A percentile compares a stretch with the other conserved stretches of the same genome.
These are phyloP conservation scores for Dione juno DNA, from an alignment of 2,888 invertebrate species.

Conservation along the genomic window DNA sequence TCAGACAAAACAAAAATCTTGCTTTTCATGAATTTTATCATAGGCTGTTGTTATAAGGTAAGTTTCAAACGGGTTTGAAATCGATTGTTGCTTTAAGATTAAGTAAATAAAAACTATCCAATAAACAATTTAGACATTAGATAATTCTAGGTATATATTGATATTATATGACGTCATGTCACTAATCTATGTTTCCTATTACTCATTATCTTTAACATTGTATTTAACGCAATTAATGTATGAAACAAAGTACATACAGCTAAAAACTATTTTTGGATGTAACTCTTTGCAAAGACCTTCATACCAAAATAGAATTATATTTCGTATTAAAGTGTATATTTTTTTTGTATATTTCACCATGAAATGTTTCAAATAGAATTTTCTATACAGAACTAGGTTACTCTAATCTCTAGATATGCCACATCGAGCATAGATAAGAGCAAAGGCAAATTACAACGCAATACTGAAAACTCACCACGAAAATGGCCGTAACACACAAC, in stretches of 20 bases:
- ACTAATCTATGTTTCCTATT: slow-evolving; percentile 5
- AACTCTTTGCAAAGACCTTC: slow-evolving; percentile 25
- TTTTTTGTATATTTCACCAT: not conserved
- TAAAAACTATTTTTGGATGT: slow-evolving; percentile 10
- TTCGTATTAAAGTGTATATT: not conserved
- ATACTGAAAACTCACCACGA: slow-evolving; percentile 86
- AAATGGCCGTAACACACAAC: slow-evolving; percentile 89
- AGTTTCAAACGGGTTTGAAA: not conserved
- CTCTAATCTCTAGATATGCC: slow-evolving; percentile 31
- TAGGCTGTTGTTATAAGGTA: not conserved
- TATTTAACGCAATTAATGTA: not conserved
- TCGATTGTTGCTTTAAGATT: not conserved
- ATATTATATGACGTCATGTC: slow-evolving; percentile 1
- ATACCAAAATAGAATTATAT: slow-evolving; percentile 17
- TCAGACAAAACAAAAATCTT: not conserved
- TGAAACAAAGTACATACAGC: slow-evolving; percentile 3
- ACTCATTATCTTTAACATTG: slow-evolving; percentile 6
- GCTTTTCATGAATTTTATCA: not conserved
- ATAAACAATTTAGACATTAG: not conserved
- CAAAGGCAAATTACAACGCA: slow-evolving; percentile 29
- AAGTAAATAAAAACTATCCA: not conserved
- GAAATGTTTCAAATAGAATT: not conserved
- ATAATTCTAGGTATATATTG: not conserved
- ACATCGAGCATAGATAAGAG: slow-evolving; percentile 42
- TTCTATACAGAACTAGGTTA: not conserved